Conservation (phyloP, 2,888 invertebrate species). For the Erebia aethiops region DNA sequence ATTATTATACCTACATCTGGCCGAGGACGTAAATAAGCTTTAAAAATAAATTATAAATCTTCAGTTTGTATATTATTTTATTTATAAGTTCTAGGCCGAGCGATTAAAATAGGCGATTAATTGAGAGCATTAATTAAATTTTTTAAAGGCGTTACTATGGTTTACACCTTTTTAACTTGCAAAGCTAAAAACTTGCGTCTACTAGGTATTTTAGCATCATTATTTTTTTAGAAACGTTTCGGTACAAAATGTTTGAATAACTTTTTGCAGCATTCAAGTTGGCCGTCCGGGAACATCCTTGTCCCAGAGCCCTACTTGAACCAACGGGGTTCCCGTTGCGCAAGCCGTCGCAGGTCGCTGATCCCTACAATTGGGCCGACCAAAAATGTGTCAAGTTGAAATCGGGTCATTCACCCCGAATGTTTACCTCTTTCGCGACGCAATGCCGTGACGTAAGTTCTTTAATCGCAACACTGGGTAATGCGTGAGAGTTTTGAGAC, state of each 20-base stretch:
- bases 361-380: constrained; percentile 76
- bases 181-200: not conserved
- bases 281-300: constrained; percentile 38
- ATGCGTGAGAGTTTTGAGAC: constrained; percentile 10
- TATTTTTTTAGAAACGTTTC: not conserved
- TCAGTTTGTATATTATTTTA: not conserved
- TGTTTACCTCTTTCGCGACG: constrained; percentile 65
- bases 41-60: constrained; percentile 12
- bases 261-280: constrained; percentile 11
- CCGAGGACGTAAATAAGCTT: constrained; percentile 1
- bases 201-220: not conserved
- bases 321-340: constrained; percentile 70
- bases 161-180: constrained; percentile 18
- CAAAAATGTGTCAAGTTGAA: constrained; percentile 83
- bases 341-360: constrained; percentile 69
- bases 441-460: constrained; percentile 37
- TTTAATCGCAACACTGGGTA: constrained; percentile 23
- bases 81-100: not conserved
- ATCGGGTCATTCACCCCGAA: constrained; percentile 70
- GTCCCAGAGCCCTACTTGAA: constrained; percentile 56
- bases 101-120: not conserved
- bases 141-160: not conserved
- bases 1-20: not conserved
- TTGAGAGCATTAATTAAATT: not conserved
- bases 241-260: not conserved